Evolutionary conservation across 2,113 vertebrate genomes (phyloP).

Genomic region (Uria lomvia): DNA sequence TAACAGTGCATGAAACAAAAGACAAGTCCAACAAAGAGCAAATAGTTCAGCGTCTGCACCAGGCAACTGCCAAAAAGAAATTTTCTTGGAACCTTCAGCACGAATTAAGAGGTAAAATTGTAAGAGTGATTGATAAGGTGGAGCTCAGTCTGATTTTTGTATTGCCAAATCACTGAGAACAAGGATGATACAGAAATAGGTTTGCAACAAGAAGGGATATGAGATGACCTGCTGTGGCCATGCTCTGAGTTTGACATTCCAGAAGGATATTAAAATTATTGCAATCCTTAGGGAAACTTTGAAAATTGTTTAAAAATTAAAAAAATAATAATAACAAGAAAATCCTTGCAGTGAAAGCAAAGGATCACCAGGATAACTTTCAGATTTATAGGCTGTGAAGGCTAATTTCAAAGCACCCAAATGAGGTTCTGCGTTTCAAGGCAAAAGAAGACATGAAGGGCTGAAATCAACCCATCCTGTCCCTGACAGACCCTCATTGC

Average conservation of each 20-base stretch:
- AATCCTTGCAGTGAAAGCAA: not conserved
- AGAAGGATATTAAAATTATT: not conserved
- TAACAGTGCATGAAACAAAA: fast-evolving
- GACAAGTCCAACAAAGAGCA: not conserved
- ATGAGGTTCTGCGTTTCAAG: not conserved
- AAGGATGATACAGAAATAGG: not conserved
- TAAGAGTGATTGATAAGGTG: not conserved
- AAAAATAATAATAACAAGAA: not conserved
- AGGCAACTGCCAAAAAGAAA: not conserved
- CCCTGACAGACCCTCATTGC: not conserved
- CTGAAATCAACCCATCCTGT: not conserved
- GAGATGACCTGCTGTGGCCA: not conserved
- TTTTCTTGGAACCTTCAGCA: not conserved
- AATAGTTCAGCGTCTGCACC: fast-evolving
- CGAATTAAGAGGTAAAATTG: not conserved
- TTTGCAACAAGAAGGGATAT: not conserved
- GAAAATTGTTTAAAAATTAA: not conserved
- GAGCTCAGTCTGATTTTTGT: not conserved
- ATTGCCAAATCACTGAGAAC: not conserved
- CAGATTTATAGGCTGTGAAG: not conserved
- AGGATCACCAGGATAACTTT: not conserved
- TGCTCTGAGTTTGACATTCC: not conserved
- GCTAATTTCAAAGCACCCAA: not conserved
- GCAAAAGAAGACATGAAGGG: not conserved
- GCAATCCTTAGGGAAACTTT: not conserved